Conservation (phyloP, 2,797 vertebrate genomes). For the Molossus alvarezi region DNA sequence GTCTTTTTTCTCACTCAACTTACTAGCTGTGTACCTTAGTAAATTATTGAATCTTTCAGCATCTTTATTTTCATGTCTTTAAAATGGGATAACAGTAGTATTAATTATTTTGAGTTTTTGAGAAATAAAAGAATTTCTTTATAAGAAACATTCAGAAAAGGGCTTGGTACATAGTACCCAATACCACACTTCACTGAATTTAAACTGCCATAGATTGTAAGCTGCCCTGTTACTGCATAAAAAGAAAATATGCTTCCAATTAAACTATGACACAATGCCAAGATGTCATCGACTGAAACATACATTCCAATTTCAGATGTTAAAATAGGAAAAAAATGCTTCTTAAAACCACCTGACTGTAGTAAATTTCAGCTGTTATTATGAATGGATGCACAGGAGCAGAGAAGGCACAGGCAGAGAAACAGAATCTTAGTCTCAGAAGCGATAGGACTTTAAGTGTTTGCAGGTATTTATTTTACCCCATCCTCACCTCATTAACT, state of each 20-base stretch:
- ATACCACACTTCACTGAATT: slow-evolving; percentile 44
- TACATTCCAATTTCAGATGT: neutral
- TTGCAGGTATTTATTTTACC: neutral
- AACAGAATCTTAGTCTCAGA: slow-evolving; percentile 22
- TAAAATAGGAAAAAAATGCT: slow-evolving; percentile 43
- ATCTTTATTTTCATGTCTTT: slow-evolving; percentile 12
- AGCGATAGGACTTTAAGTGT: neutral
- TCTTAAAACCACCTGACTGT: neutral
- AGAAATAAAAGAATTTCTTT: slow-evolving; percentile 40
- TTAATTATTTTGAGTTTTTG: slow-evolving; percentile 25
- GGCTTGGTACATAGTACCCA: neutral
- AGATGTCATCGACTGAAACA: slow-evolving; percentile 32
- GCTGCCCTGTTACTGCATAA: slow-evolving; percentile 30
- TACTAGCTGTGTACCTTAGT: neutral
- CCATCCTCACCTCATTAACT: neutral
- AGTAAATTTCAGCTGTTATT: slow-evolving; percentile 43
- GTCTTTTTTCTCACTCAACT: neutral
- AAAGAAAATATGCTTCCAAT: slow-evolving; percentile 53
- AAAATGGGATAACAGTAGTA: slow-evolving; percentile 8
- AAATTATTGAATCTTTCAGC: slow-evolving; percentile 16
- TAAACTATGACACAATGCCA: slow-evolving; percentile 56
- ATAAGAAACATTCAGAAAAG: neutral
- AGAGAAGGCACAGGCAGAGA: neutral
- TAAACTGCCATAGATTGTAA: slow-evolving; percentile 43
- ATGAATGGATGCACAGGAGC: neutral